A percentile compares a stretch with the other conserved stretches of the same genome.
Conservation (phyloP, 2,888 invertebrate species). For the Trimorus sp. region DNA sequence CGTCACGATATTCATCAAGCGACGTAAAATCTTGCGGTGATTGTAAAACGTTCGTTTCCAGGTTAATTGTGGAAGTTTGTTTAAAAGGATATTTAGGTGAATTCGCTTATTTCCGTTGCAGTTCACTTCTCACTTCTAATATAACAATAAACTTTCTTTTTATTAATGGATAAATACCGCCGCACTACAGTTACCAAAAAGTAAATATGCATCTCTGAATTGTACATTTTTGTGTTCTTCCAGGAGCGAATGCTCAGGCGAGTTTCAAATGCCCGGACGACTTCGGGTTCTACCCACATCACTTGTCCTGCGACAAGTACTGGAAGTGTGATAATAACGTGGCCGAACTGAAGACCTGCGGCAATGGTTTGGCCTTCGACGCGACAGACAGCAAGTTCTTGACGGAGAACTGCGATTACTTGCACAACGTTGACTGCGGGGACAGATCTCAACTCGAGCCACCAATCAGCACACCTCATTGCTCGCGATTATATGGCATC, state of each 20-base stretch:
- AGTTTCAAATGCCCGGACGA: slow-evolving; percentile 96
- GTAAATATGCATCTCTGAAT: no score
- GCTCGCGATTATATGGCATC: slow-evolving; percentile 94
- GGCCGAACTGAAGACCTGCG: slow-evolving; percentile 95
- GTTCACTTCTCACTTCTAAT: no score
- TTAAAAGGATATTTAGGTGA: no score
- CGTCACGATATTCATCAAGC: no score
- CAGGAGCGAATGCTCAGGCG: slow-evolving; percentile 86
- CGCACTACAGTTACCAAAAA: no score
- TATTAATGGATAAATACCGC: no score
- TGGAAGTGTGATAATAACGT: slow-evolving; percentile 96
- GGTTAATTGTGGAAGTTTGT: no score
- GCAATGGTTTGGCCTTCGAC: slow-evolving; percentile 96
- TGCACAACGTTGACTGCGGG: slow-evolving; percentile 96
- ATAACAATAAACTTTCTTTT: no score
- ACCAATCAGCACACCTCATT: slow-evolving; percentile 91
- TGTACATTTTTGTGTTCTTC: slow-evolving; percentile 26
- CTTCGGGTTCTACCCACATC: slow-evolving; percentile 96
- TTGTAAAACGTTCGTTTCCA: no score
- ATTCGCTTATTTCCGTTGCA: no score
- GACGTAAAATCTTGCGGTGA: no score
- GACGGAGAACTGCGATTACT: slow-evolving; percentile 97
- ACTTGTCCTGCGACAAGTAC: slow-evolving; percentile 95
- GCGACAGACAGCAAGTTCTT: slow-evolving; percentile 93
- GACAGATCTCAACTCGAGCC: slow-evolving; percentile 94